A percentile compares a stretch with the other conserved stretches of the same genome.
Evolutionary conservation across 2,797 vertebrate species (phyloP).

Genomic region (Protosalanx chinensis): DNA sequence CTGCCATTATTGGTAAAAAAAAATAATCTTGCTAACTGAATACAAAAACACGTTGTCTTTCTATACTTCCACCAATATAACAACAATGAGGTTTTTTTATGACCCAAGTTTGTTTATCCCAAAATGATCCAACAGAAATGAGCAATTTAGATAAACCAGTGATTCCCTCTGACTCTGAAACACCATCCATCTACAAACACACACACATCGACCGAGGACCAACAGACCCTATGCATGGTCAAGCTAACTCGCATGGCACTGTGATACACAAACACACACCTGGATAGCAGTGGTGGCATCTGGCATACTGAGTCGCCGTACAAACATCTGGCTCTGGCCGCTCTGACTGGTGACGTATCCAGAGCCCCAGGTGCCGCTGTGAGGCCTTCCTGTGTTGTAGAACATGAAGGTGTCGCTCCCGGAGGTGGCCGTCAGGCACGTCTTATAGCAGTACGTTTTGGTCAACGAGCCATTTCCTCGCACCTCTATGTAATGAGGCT

Average conservation of each 20-base stretch:
- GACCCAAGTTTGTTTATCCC: not conserved
- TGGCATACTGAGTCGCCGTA: slow-evolving; percentile 80
- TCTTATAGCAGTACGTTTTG: slow-evolving; percentile 98
- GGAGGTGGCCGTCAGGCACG: slow-evolving; percentile 90
- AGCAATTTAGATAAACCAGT: too few species aligned
- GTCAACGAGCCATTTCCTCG: slow-evolving; percentile 92
- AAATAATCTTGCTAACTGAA: not conserved
- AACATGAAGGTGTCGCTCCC: slow-evolving; percentile 99
- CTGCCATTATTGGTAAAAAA: not conserved
- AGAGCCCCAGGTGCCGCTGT: slow-evolving; percentile 84
- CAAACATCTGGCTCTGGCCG: slow-evolving; percentile 82
- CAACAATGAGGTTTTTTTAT: not conserved
- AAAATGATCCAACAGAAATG: not conserved
- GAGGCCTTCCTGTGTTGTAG: slow-evolving; percentile 91
- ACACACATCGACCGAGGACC: slow-evolving; percentile 18
- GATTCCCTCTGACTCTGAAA: slow-evolving; percentile 15
- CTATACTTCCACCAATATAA: not conserved
- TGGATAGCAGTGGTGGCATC: slow-evolving; percentile 75
- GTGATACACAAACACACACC: slow-evolving; percentile 58
- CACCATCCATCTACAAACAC: slow-evolving; percentile 31
- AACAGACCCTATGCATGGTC: not conserved
- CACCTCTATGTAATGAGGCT: slow-evolving; percentile 95
- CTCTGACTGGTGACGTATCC: slow-evolving; percentile 92
- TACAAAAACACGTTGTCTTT: not conserved
- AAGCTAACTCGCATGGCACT: not conserved